These are phyloP conservation scores for Copidosoma aretas DNA, from an alignment of 2,888 invertebrate species.

Conservation along the genomic window DNA sequence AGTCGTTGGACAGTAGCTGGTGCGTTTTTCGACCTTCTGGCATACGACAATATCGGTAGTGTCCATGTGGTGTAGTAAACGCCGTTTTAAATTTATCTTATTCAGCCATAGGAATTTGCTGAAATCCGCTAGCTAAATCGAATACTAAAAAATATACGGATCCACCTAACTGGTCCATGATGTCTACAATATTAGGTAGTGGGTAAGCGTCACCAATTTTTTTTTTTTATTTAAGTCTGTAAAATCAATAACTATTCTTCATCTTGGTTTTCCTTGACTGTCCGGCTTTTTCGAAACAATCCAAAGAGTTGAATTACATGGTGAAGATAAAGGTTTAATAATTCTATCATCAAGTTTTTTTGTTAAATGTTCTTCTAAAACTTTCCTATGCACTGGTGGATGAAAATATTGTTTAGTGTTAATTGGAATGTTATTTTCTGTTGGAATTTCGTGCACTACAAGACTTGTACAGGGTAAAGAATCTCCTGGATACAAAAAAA, in stretches of 20 bases:
- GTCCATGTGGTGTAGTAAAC: neutral
- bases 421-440: neutral
- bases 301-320: slow-evolving; percentile 1
- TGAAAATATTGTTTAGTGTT: slow-evolving; percentile 1
- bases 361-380: neutral
- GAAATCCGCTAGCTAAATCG: neutral
- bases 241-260: slow-evolving; percentile 10
- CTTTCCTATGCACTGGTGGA: neutral
- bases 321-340: neutral
- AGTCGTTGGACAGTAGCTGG: neutral
- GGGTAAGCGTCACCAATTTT: neutral
- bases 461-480: neutral
- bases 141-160: neutral
- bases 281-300: slow-evolving; percentile 9
- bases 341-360: neutral
- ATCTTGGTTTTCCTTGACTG: slow-evolving; percentile 1
- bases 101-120: neutral
- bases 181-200: neutral
- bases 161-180: neutral
- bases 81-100: slow-evolving; percentile 2
- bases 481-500: neutral
- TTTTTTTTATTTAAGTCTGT: slow-evolving; percentile 8
- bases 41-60: slow-evolving; percentile 1
- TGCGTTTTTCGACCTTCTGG: neutral
- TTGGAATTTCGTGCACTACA: neutral